Conservation (phyloP, 2,113 vertebrate genomes). For the Rutilus rutilus region DNA sequence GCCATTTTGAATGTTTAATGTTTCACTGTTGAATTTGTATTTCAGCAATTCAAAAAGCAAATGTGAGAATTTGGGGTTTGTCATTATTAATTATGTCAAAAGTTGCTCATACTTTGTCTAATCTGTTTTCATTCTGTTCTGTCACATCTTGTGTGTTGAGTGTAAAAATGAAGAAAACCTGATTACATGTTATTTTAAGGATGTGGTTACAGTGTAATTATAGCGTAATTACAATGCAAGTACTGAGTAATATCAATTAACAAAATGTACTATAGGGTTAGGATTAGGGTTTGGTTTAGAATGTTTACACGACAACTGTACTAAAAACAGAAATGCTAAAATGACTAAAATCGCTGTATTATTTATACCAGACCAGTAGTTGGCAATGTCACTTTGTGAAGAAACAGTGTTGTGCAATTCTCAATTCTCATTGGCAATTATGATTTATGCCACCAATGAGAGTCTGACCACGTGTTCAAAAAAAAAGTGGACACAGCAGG, state of each 20-base stretch:
- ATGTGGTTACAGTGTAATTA: too few species aligned
- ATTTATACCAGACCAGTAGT: too few species aligned
- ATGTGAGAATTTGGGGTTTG: conserved; percentile 1
- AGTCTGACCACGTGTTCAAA: neutral
- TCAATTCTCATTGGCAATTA: neutral
- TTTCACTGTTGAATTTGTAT: neutral
- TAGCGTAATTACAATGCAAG: too few species aligned
- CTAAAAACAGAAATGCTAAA: too few species aligned
- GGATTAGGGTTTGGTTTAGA: too few species aligned
- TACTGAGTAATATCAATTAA: neutral
- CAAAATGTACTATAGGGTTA: too few species aligned
- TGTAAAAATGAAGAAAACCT: neutral
- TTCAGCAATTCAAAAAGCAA: conserved; percentile 8
- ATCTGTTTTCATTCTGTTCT: neutral
- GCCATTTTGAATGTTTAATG: neutral
- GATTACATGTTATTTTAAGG: too few species aligned
- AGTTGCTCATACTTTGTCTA: neutral
- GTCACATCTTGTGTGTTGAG: neutral
- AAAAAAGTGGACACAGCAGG: neutral
- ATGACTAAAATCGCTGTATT: too few species aligned
- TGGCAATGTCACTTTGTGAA: too few species aligned
- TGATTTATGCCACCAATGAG: neutral
- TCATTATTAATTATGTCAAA: neutral
- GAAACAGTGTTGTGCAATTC: too few species aligned
- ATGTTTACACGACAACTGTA: too few species aligned